These are phyloP conservation scores for Cantharis flavilabris DNA, from an alignment of 2,888 invertebrate species.

Conservation along the genomic window DNA sequence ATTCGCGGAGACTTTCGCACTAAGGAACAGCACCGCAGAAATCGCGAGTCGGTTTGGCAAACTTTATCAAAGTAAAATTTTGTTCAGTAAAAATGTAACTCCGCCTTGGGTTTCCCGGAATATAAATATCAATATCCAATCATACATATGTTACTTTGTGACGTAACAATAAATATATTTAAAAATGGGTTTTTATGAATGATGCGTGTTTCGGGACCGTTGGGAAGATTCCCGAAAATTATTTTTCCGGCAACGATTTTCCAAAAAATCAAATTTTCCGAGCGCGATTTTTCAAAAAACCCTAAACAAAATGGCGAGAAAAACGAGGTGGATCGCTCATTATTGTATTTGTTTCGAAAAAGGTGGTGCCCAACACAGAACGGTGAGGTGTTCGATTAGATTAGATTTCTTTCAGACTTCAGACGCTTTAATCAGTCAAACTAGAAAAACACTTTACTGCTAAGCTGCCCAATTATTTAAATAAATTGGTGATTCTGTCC, in stretches of 20 bases:
- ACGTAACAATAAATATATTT: background rate
- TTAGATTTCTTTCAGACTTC: background rate
- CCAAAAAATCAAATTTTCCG: background rate
- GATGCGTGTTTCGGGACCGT: background rate
- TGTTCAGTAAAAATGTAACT: slow-evolving; percentile 7
- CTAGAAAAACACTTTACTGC: background rate
- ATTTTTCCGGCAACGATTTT: background rate
- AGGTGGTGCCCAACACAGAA: background rate
- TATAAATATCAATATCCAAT: slow-evolving; percentile 13
- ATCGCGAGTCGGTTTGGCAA: background rate
- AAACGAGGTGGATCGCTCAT: background rate
- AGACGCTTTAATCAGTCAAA: background rate
- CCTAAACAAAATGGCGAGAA: background rate
- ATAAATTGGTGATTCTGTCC: background rate
- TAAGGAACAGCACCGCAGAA: background rate
- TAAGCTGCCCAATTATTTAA: background rate
- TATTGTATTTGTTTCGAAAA: background rate
- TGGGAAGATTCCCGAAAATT: background rate
- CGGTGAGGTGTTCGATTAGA: background rate
- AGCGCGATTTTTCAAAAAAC: background rate
- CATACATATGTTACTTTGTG: background rate
- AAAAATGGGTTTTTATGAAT: background rate
- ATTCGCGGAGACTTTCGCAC: background rate
- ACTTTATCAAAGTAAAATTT: background rate
- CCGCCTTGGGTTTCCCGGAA: slow-evolving; percentile 26